Conservation (phyloP, 2,797 vertebrate genomes). For the Pteronotus mesoamericanus region DNA sequence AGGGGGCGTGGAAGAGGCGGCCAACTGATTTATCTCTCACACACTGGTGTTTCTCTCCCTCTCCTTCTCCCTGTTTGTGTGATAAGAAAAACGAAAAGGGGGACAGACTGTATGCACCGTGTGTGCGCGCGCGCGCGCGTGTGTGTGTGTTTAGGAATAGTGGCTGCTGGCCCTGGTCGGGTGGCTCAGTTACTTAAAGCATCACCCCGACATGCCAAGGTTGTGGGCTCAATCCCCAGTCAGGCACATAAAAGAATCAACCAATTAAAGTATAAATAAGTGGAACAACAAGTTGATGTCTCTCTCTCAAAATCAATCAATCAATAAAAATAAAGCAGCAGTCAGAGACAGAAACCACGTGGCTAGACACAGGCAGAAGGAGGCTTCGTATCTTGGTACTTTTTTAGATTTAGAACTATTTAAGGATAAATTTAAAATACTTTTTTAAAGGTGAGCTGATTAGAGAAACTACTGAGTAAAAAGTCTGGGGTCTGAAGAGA, state of each 20-base stretch:
- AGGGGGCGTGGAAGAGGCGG: too few species aligned
- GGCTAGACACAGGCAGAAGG: not conserved
- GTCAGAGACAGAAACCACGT: not conserved
- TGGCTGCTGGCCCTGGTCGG: not conserved
- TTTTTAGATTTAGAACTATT: not conserved
- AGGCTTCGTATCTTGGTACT: not conserved
- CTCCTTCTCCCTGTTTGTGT: too few species aligned
- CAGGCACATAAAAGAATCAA: not conserved
- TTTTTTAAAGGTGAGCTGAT: not conserved
- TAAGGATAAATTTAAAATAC: not conserved
- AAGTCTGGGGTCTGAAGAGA: not conserved
- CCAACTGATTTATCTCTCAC: too few species aligned
- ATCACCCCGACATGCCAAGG: not conserved
- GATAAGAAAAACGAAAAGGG: not conserved
- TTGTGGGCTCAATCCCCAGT: not conserved
- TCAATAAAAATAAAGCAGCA: not conserved
- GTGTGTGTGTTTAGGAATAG: accelerated
- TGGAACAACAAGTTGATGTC: not conserved
- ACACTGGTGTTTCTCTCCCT: too few species aligned
- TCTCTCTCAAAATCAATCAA: too few species aligned
- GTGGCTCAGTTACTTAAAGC: not conserved
- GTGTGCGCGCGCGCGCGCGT: accelerated
- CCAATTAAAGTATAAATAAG: not conserved
- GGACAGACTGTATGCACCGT: accelerated
- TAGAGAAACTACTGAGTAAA: not conserved